These are phyloP conservation scores for Delphinus delphis DNA, from an alignment of 2,113 vertebrate genomes.

Conservation along the genomic window DNA sequence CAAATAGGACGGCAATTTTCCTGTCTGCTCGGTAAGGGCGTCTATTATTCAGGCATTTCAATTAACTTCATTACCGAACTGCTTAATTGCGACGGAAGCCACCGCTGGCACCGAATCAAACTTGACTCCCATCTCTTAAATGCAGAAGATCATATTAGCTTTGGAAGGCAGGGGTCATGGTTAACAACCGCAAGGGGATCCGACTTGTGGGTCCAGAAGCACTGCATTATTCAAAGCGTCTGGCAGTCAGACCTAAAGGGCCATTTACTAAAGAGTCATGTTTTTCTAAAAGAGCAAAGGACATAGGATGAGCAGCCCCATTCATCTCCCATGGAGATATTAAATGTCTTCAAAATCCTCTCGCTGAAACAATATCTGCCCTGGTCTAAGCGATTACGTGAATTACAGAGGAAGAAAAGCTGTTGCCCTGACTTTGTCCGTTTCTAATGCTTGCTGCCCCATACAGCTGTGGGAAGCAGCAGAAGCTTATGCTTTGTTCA, in stretches of 20 bases:
- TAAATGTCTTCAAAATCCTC: conserved; percentile 68
- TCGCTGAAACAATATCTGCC: conserved; percentile 64
- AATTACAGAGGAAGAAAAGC: conserved; percentile 47
- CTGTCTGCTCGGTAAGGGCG: background rate
- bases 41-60: conserved; percentile 53
- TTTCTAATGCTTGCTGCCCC: conserved; percentile 45
- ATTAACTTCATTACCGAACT: conserved; percentile 52
- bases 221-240: conserved; percentile 37
- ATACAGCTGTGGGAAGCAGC: rapidly evolving
- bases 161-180: conserved; percentile 10
- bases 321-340: conserved; percentile 64
- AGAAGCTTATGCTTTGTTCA: background rate
- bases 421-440: conserved; percentile 9
- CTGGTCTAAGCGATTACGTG: conserved; percentile 60
- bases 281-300: conserved; percentile 65
- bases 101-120: background rate
- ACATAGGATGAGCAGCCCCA: background rate
- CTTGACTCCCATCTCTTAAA: background rate
- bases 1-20: background rate
- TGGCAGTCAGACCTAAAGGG: conserved; percentile 49
- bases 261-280: conserved; percentile 2
- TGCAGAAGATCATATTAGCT: conserved; percentile 19
- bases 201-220: background rate
- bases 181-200: background rate
- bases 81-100: conserved; percentile 30